Evolutionary conservation across 2,888 invertebrate genomes (phyloP).

Genomic region (Plusia festucae): DNA sequence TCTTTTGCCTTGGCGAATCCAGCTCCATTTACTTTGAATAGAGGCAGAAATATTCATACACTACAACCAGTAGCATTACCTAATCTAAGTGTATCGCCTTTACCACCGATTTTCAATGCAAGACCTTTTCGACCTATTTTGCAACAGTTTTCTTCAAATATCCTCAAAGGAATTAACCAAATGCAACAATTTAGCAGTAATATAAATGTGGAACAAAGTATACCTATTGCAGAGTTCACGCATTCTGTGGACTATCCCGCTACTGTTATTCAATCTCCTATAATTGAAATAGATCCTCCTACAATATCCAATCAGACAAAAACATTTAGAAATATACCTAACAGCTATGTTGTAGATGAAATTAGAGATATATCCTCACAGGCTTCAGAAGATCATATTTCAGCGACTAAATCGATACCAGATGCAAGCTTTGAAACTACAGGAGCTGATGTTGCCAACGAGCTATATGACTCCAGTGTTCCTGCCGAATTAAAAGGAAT

Average conservation of each 20-base stretch:
- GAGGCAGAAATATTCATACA: slow-evolving; percentile 85
- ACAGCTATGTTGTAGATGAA: slow-evolving; percentile 78
- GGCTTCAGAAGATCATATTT: slow-evolving; percentile 84
- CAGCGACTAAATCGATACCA: slow-evolving; percentile 78
- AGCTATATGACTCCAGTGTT: slow-evolving; percentile 73
- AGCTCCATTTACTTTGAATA: slow-evolving; percentile 82
- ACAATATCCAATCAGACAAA: slow-evolving; percentile 77
- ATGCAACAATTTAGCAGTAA: slow-evolving; percentile 74
- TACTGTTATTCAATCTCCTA: slow-evolving; percentile 91
- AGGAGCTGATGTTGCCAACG: slow-evolving; percentile 77
- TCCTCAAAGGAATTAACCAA: slow-evolving; percentile 75
- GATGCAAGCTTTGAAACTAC: slow-evolving; percentile 85
- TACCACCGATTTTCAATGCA: slow-evolving; percentile 91
- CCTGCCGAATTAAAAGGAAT: slow-evolving; percentile 71
- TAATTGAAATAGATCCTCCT: slow-evolving; percentile 89
- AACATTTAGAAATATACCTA: slow-evolving; percentile 80
- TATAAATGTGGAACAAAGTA: slow-evolving; percentile 90
- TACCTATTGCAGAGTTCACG: slow-evolving; percentile 91
- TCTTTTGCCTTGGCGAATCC: slow-evolving; percentile 82
- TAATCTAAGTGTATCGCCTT: slow-evolving; percentile 90
- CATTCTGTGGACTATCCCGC: slow-evolving; percentile 93
- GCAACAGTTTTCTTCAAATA: slow-evolving; percentile 66
- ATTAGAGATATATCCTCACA: slow-evolving; percentile 87
- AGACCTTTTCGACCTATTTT: slow-evolving; percentile 86
- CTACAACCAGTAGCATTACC: slow-evolving; percentile 91